A percentile compares a stretch with the other conserved stretches of the same genome.
Evolutionary conservation across 2,113 vertebrate species (phyloP).

Genomic region (Blennius ocellaris): DNA sequence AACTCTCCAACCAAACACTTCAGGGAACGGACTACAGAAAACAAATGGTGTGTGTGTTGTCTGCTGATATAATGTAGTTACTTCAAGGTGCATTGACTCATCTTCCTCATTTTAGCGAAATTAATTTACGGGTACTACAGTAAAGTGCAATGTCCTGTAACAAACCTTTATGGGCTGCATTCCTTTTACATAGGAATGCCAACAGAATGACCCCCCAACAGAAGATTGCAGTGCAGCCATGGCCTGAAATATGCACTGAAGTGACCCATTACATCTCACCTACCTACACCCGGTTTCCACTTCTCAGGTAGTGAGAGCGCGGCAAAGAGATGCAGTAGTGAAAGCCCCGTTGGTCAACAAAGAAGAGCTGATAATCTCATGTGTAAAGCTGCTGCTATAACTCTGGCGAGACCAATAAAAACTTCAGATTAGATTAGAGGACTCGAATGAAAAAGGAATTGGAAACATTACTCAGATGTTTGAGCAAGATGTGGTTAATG

Average conservation of each 20-base stretch:
- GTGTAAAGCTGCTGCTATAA: slow-evolving; percentile 13
- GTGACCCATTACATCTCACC: slow-evolving; percentile 23
- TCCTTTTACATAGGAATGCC: slow-evolving; percentile 21
- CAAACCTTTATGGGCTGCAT: slow-evolving; percentile 46
- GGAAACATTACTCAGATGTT: slow-evolving; percentile 3
- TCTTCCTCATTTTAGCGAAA: slow-evolving; percentile 12
- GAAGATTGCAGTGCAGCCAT: background rate
- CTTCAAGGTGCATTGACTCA: background rate
- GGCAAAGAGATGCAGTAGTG: background rate
- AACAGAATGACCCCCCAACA: slow-evolving; percentile 42
- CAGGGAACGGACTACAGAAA: background rate
- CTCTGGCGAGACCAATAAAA: slow-evolving; percentile 41
- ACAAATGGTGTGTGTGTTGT: background rate
- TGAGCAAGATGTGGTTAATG: slow-evolving; percentile 14
- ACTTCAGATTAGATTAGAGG: slow-evolving; percentile 25
- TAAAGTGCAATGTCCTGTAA: slow-evolving; percentile 12
- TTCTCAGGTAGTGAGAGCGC: slow-evolving; percentile 2
- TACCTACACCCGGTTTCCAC: slow-evolving; percentile 20
- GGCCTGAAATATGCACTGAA: slow-evolving; percentile 6
- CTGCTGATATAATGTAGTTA: background rate
- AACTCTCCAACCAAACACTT: slow-evolving; percentile 1
- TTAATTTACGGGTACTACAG: slow-evolving; percentile 38
- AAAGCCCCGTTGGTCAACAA: slow-evolving; percentile 52
- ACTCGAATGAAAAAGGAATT: background rate
- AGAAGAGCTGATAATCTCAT: slow-evolving; percentile 15